phyloP scores from a whole-genome alignment of 1,140 invertebrate species.

The Triops cancriformis region DNA sequence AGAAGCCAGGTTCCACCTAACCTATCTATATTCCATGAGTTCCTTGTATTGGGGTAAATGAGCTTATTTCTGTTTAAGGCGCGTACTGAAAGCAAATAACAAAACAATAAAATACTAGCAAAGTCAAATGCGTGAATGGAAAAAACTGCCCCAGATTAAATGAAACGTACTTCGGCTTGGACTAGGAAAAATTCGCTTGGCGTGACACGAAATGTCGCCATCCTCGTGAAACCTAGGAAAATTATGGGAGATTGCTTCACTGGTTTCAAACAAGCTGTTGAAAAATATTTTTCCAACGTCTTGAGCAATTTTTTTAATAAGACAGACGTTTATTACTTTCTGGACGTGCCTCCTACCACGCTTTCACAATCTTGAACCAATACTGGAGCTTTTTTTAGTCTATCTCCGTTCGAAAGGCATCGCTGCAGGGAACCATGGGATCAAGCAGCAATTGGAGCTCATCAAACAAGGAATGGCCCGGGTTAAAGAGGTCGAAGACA shows the following conservation, averaged over 20 bases:
- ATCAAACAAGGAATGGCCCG: neutral
- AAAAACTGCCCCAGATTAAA: too few relatives aligned
- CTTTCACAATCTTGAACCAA: too few relatives aligned
- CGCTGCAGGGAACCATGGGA: neutral
- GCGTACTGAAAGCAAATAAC: neutral
- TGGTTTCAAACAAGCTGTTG: too few relatives aligned
- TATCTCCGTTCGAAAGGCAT: neutral
- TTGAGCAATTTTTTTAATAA: too few relatives aligned
- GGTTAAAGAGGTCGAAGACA: neutral
- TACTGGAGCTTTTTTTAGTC: neutral
- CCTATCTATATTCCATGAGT: neutral
- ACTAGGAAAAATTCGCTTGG: too few relatives aligned
- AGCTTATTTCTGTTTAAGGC: neutral
- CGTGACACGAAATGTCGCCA: too few relatives aligned
- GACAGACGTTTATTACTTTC: too few relatives aligned
- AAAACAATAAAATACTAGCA: neutral
- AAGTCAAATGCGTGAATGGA: neutral
- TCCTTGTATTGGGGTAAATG: neutral
- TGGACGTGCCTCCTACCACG: too few relatives aligned
- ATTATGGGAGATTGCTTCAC: too few relatives aligned
- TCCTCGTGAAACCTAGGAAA: too few relatives aligned
- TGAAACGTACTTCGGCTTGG: too few relatives aligned
- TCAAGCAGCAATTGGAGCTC: neutral
- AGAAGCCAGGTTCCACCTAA: neutral
- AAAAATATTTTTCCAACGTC: too few relatives aligned